These are phyloP conservation scores for Seladonia tumulorum DNA, from an alignment of 2,888 invertebrate genomes.

Conservation along the genomic window DNA sequence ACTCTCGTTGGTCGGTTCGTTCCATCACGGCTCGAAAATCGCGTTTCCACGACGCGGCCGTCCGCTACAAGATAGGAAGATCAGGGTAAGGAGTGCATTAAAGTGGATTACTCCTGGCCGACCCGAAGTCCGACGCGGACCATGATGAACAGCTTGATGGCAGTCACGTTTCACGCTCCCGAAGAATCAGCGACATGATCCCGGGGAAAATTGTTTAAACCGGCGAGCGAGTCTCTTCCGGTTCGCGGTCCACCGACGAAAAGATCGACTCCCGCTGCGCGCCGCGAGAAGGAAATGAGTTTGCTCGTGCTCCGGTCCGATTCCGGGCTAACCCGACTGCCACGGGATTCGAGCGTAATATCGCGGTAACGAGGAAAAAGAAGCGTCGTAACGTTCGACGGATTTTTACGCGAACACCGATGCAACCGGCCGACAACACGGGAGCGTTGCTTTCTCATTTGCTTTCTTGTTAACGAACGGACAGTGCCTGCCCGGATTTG, in stretches of 20 bases:
- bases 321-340: slow-evolving; percentile 1
- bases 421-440: background rate
- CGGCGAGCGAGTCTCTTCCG: slow-evolving; percentile 36
- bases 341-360: background rate
- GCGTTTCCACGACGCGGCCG: slow-evolving; percentile 57
- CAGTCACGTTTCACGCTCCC: slow-evolving; percentile 53
- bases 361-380: background rate
- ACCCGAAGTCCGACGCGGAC: slow-evolving; percentile 41
- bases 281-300: slow-evolving; percentile 6
- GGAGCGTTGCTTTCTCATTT: background rate
- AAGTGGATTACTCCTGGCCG: slow-evolving; percentile 51
- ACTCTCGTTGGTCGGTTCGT: slow-evolving; percentile 37
- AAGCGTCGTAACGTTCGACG: background rate
- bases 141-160: slow-evolving; percentile 59
- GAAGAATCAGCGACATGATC: slow-evolving; percentile 51
- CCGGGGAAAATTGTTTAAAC: slow-evolving; percentile 46
- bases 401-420: background rate
- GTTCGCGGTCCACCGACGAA: slow-evolving; percentile 24
- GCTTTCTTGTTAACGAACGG: background rate
- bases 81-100: slow-evolving; percentile 54
- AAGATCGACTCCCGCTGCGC: background rate
- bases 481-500: background rate
- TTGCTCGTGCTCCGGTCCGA: background rate
- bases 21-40: slow-evolving; percentile 58
- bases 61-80: slow-evolving; percentile 38